These are phyloP conservation scores for Ammospiza nelsoni DNA, from an alignment of 2,113 vertebrate genomes.

Conservation along the genomic window DNA sequence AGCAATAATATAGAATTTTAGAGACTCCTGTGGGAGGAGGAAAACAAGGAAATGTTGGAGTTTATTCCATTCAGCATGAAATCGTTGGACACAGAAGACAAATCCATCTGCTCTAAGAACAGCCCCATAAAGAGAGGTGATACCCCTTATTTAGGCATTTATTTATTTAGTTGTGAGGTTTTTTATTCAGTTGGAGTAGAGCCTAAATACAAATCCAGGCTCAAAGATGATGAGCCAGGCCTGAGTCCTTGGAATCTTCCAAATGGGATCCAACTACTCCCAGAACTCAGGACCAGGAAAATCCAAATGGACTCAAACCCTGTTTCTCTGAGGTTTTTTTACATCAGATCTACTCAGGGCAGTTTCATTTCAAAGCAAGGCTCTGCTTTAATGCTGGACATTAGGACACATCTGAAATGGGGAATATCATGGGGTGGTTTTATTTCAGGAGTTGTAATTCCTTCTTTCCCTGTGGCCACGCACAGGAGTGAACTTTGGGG, in stretches of 20 bases:
- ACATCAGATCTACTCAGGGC: accelerated
- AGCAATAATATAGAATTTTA: neutral
- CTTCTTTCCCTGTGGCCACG: accelerated
- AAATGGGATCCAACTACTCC: neutral
- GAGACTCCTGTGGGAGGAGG: neutral
- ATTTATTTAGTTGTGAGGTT: neutral
- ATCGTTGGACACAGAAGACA: neutral
- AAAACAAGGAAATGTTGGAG: neutral
- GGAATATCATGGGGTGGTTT: neutral
- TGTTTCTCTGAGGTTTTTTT: accelerated
- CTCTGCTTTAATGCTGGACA: neutral
- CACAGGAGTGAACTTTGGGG: accelerated
- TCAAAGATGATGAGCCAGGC: neutral
- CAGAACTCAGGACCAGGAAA: neutral
- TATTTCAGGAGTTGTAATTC: neutral
- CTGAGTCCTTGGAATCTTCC: neutral
- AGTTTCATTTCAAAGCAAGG: neutral
- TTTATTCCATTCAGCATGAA: neutral
- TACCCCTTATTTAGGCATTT: neutral
- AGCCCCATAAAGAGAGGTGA: neutral
- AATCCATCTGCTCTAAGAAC: neutral
- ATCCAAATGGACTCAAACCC: neutral
- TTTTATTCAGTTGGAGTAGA: neutral
- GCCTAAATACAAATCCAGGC: neutral
- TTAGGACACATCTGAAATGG: accelerated